phyloP scores from a whole-genome alignment of 1,140 invertebrate species.

The Drosophila triauraria region DNA sequence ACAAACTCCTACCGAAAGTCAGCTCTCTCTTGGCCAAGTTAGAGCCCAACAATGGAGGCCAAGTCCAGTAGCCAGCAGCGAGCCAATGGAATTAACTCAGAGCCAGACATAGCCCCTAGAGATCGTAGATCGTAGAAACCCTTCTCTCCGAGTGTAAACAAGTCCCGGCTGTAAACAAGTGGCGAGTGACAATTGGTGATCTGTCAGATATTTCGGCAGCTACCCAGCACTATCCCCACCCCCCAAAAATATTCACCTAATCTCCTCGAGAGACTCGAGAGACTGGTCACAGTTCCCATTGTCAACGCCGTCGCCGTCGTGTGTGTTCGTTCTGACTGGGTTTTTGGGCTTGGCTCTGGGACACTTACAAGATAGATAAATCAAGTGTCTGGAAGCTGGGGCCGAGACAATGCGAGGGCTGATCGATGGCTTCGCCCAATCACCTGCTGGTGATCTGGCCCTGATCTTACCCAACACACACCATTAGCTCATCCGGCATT shows the following conservation, averaged over 20 bases:
- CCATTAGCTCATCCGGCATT: conserved; percentile 54
- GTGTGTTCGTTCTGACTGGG: conserved; percentile 42
- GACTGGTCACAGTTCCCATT: not conserved
- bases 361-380: conserved; percentile 50
- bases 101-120: conserved; percentile 24
- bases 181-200: conserved; percentile 56
- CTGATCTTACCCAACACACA: conserved; percentile 38
- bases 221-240: not conserved
- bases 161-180: conserved; percentile 35
- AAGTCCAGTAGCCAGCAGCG: conserved; percentile 51
- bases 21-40: not conserved
- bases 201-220: conserved; percentile 72
- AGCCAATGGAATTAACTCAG: conserved; percentile 24
- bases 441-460: conserved; percentile 17
- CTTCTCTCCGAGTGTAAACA: conserved; percentile 22
- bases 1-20: not conserved
- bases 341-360: conserved; percentile 44
- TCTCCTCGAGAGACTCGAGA: not conserved
- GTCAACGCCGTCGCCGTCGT: conserved; percentile 18
- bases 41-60: conserved; percentile 2
- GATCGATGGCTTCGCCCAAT: conserved; percentile 33
- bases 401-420: conserved; percentile 31
- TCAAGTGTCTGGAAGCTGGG: conserved; percentile 35
- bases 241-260: conserved; percentile 3
- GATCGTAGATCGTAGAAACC: conserved; percentile 11